Percentiles rank a stretch among this genome's conserved stretches.
Conservation (phyloP, 2,797 vertebrate genomes). For the Myiotriccus ornatus region DNA sequence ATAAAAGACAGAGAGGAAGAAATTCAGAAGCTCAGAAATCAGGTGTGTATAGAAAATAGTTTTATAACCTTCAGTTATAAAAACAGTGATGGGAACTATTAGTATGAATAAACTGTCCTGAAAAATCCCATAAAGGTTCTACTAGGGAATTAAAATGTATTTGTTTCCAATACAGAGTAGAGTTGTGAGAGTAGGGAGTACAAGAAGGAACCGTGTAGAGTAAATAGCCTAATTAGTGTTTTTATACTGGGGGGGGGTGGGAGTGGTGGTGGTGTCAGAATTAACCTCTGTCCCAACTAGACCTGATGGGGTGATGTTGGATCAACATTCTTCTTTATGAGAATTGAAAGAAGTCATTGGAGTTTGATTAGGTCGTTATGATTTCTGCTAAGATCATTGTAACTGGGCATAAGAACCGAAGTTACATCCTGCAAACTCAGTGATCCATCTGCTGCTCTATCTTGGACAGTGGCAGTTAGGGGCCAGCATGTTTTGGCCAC, state of each 20-base stretch:
- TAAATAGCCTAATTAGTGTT: not conserved
- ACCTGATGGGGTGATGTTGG: not conserved
- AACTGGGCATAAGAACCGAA: not conserved
- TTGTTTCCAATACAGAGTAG: not conserved
- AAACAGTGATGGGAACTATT: not conserved
- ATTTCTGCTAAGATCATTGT: not conserved
- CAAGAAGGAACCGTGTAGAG: not conserved
- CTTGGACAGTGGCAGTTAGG: not conserved
- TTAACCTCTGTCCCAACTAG: not conserved
- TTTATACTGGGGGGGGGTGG: not conserved
- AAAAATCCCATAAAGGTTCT: not conserved
- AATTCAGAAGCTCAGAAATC: constrained; percentile 98
- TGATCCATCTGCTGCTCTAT: not conserved
- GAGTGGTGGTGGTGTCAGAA: no score
- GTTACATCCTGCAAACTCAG: fast-evolving
- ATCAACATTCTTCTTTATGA: not conserved
- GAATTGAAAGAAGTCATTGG: not conserved
- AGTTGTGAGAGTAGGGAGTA: not conserved
- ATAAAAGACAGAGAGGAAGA: constrained; percentile 96
- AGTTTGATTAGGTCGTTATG: not conserved
- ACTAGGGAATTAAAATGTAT: not conserved
- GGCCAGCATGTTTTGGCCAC: not conserved
- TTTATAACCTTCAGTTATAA: not conserved
- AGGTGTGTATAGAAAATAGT: constrained; percentile 71
- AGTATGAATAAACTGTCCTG: not conserved